A percentile compares a stretch with the other conserved stretches of the same genome.
These are phyloP conservation scores for Helogale parvula DNA, from an alignment of 2,113 vertebrate genomes.

Conservation along the genomic window DNA sequence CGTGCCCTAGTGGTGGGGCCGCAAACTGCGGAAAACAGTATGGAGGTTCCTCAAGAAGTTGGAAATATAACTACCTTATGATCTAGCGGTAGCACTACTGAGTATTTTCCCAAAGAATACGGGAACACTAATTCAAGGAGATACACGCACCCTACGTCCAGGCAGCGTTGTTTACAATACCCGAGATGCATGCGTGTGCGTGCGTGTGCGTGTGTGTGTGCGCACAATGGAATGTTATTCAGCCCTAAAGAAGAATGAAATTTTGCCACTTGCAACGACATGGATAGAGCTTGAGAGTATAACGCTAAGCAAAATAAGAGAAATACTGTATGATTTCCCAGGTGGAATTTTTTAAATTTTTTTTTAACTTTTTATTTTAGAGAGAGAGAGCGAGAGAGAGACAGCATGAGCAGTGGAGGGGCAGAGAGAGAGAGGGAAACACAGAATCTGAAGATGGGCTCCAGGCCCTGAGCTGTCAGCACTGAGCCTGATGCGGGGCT, in stretches of 20 bases:
- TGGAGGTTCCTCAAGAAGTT: neutral
- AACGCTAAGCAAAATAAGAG: neutral
- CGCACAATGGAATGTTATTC: neutral
- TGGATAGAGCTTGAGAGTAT: neutral
- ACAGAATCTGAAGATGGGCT: too few relatives aligned
- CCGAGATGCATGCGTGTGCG: neutral
- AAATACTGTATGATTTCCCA: neutral
- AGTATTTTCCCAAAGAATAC: neutral
- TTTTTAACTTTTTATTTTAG: neutral
- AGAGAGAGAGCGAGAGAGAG: neutral
- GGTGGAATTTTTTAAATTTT: neutral
- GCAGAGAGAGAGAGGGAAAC: neutral
- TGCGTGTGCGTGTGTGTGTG: too few relatives aligned
- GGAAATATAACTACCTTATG: neutral
- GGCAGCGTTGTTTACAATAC: neutral
- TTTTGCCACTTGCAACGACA: neutral
- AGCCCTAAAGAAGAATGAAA: neutral
- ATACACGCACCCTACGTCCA: neutral
- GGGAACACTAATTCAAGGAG: neutral
- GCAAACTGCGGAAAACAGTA: neutral
- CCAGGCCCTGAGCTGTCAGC: too few relatives aligned
- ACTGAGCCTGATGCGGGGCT: too few relatives aligned
- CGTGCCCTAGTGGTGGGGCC: neutral
- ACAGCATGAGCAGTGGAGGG: neutral
- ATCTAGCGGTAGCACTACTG: neutral